phyloP scores from a whole-genome alignment of 2,113 vertebrate genomes.

The Nibea albiflora region DNA sequence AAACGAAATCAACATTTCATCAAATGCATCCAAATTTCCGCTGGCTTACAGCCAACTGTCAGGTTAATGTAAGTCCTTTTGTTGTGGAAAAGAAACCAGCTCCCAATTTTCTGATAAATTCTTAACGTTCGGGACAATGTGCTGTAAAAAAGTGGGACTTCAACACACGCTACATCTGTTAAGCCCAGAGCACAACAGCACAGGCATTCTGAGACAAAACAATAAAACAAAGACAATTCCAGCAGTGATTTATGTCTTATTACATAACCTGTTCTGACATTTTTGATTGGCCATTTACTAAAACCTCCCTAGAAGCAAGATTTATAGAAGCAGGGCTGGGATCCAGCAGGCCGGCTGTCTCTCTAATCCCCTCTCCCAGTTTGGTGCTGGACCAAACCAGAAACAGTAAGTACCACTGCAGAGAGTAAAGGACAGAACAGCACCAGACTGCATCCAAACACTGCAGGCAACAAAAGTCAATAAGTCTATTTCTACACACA shows the following conservation, averaged over 20 bases:
- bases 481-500: slow-evolving; percentile 22
- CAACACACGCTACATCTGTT: not conserved
- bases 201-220: not conserved
- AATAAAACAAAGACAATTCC: slow-evolving; percentile 7
- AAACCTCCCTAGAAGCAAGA: slow-evolving; percentile 38
- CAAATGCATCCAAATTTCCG: not conserved
- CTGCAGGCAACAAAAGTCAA: slow-evolving; percentile 37
- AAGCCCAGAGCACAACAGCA: not conserved
- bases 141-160: not conserved
- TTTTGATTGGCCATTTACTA: slow-evolving; percentile 41
- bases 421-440: slow-evolving; percentile 30
- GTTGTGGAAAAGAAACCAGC: not conserved
- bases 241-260: slow-evolving; percentile 35
- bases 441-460: slow-evolving; percentile 17
- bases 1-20: not conserved
- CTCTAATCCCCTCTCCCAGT: slow-evolving; percentile 52
- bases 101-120: not conserved
- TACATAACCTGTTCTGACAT: slow-evolving; percentile 42
- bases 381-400: slow-evolving; percentile 42
- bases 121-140: not conserved
- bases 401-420: slow-evolving; percentile 29
- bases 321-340: slow-evolving; percentile 35
- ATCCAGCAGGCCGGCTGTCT: slow-evolving; percentile 49
- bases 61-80: not conserved
- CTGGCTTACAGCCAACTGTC: not conserved